Evolutionary conservation across 1,140 invertebrate genomes (phyloP).

Genomic region (Drosophila chauvacae): DNA sequence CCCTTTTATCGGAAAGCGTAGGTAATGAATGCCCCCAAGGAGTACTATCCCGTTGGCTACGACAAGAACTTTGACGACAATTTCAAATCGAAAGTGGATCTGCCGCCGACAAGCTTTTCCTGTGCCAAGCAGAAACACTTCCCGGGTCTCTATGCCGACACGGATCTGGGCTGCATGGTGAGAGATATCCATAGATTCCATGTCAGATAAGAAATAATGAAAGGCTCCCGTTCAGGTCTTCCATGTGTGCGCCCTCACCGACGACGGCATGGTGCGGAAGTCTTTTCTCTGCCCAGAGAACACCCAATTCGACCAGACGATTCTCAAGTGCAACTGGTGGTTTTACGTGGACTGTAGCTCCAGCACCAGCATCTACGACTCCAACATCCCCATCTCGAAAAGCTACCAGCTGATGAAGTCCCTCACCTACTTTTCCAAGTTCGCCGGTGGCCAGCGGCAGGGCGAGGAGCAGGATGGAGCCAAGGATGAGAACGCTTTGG

Average conservation of each 20-base stretch:
- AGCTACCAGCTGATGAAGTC: slow-evolving; percentile 96
- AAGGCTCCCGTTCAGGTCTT: slow-evolving; percentile 88
- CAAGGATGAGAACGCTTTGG: slow-evolving; percentile 70
- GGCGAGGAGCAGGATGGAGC: slow-evolving; percentile 58
- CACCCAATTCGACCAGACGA: slow-evolving; percentile 94
- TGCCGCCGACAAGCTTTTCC: slow-evolving; percentile 94
- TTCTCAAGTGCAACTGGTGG: slow-evolving; percentile 96
- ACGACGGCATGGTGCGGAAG: slow-evolving; percentile 94
- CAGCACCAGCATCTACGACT: slow-evolving; percentile 92
- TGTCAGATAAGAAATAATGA: not conserved
- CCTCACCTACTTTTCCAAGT: slow-evolving; percentile 92
- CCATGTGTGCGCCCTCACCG: slow-evolving; percentile 94
- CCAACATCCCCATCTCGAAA: slow-evolving; percentile 95
- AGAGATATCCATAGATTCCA: not conserved
- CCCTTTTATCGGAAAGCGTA: slow-evolving; percentile 62
- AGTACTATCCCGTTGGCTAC: slow-evolving; percentile 94
- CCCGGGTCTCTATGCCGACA: slow-evolving; percentile 94
- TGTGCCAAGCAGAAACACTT: slow-evolving; percentile 96
- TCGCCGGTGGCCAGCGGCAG: slow-evolving; percentile 85
- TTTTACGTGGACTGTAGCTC: slow-evolving; percentile 95
- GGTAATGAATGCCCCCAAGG: slow-evolving; percentile 94
- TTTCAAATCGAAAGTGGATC: slow-evolving; percentile 92
- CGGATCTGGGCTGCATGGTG: slow-evolving; percentile 96
- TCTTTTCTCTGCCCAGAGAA: slow-evolving; percentile 95
- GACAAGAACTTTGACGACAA: slow-evolving; percentile 95